phyloP scores from a whole-genome alignment of 2,797 vertebrate species.

The Mionectes olivaceus region DNA sequence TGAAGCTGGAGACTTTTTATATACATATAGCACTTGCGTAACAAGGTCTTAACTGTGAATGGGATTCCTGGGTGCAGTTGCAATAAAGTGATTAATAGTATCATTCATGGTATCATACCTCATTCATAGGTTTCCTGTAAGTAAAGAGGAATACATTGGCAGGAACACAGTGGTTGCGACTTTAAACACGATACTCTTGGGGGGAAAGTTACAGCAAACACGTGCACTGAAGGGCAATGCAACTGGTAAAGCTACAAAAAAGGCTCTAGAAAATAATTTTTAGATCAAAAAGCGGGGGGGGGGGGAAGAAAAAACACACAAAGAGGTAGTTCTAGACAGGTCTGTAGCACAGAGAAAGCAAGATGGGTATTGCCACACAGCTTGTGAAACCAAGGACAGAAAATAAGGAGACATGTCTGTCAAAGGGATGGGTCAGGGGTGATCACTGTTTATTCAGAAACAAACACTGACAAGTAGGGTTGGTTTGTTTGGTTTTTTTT shows the following conservation, averaged over 20 bases:
- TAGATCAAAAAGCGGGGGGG: not conserved
- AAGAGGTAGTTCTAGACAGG: not conserved
- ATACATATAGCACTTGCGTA: not conserved
- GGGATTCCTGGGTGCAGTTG: conserved; percentile 30
- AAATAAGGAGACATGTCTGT: not conserved
- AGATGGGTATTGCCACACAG: not conserved
- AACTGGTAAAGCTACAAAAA: not conserved
- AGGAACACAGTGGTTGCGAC: not conserved
- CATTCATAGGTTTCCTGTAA: not conserved
- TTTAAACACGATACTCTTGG: not conserved
- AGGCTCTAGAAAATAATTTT: not conserved
- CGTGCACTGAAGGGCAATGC: accelerated
- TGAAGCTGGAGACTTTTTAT: not conserved
- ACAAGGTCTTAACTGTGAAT: not conserved
- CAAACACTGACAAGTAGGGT: not conserved
- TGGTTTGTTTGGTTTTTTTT: not conserved
- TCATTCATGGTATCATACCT: conserved; percentile 35
- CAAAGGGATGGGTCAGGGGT: not conserved
- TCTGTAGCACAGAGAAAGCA: not conserved
- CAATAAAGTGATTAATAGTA: conserved; percentile 49
- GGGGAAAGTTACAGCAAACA: not conserved
- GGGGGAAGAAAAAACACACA: accelerated
- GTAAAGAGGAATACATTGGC: not conserved
- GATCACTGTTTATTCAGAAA: not conserved
- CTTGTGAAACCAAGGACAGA: not conserved